Conservation (phyloP, 2,113 vertebrate species). For the Rhynchopsitta pachyrhyncha region DNA sequence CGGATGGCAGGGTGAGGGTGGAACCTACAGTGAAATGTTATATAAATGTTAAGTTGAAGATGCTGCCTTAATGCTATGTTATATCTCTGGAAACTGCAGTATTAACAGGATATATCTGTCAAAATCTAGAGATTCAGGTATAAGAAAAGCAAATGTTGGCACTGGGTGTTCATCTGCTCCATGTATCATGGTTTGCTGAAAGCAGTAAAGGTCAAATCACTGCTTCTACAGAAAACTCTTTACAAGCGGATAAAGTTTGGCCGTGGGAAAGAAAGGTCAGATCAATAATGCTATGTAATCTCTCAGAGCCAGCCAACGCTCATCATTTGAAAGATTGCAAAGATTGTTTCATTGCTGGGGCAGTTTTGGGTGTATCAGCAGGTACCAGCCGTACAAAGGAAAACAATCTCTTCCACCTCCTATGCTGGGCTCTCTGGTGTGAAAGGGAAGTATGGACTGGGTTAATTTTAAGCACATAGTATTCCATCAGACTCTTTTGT, state of each 20-base stretch:
- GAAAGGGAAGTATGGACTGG: background rate
- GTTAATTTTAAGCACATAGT: background rate
- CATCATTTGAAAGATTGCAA: background rate
- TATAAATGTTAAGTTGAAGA: slow-evolving; percentile 10
- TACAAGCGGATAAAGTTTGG: slow-evolving; percentile 17
- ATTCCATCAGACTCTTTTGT: background rate
- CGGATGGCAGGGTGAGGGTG: background rate
- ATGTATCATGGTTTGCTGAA: background rate
- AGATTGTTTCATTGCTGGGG: background rate
- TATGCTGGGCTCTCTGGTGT: background rate
- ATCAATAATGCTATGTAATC: background rate
- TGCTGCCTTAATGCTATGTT: background rate
- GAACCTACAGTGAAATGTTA: background rate
- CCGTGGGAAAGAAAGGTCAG: slow-evolving; percentile 15
- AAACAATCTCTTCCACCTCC: background rate
- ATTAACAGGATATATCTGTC: background rate
- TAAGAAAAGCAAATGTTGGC: background rate
- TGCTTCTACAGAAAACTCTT: background rate
- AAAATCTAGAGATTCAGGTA: background rate
- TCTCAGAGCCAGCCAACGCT: background rate
- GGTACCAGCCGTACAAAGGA: background rate
- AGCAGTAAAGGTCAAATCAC: slow-evolving; percentile 10
- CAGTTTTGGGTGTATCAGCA: background rate
- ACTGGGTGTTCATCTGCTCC: background rate
- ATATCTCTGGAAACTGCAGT: background rate